Conservation (phyloP, 1,140 invertebrate species). For the Papilio xuthus region DNA sequence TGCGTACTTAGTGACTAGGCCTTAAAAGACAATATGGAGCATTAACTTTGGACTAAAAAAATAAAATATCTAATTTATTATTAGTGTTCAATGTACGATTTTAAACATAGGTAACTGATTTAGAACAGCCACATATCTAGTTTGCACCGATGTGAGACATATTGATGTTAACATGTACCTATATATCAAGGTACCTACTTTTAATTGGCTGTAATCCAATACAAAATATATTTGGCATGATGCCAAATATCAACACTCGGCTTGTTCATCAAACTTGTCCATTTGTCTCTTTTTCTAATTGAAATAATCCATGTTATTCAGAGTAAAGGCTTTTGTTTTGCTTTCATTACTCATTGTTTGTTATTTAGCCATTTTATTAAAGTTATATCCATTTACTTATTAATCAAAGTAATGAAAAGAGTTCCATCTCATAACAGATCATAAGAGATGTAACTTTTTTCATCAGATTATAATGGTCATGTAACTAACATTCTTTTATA, state of each 20-base stretch:
- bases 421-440: neutral
- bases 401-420: neutral
- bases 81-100: slow-evolving; percentile 16
- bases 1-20: slow-evolving; percentile 58
- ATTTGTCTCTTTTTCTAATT: slow-evolving; percentile 77
- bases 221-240: slow-evolving; percentile 74
- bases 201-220: slow-evolving; percentile 81
- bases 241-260: slow-evolving; percentile 72
- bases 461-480: neutral
- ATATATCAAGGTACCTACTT: slow-evolving; percentile 62
- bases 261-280: slow-evolving; percentile 75
- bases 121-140: slow-evolving; percentile 64
- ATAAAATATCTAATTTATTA: neutral
- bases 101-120: slow-evolving; percentile 55
- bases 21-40: slow-evolving; percentile 41
- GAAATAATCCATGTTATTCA: slow-evolving; percentile 52
- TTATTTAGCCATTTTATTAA: neutral
- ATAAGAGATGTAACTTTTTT: neutral
- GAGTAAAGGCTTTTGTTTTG: neutral
- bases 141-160: slow-evolving; percentile 62
- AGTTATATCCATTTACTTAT: neutral
- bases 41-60: neutral
- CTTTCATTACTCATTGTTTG: neutral
- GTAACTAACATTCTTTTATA: no score
- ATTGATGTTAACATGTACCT: slow-evolving; percentile 64